phyloP scores from a whole-genome alignment of 2,797 vertebrate genomes.

The Buceros bicornis region DNA sequence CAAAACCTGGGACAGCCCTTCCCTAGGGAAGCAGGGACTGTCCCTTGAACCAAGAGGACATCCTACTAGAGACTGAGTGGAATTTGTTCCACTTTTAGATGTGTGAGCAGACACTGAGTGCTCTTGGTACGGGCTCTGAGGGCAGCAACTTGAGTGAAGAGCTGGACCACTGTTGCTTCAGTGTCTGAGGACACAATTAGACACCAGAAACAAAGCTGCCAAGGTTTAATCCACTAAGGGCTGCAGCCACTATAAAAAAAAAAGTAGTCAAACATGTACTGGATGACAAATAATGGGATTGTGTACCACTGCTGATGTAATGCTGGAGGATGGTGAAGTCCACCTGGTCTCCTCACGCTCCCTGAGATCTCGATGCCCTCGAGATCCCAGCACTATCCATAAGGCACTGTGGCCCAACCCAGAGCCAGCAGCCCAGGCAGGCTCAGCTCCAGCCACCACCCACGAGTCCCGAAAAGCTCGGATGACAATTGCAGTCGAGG shows the following conservation, averaged over 20 bases:
- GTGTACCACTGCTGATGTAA: neutral
- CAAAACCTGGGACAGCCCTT: neutral
- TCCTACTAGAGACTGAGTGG: neutral
- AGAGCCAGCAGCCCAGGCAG: neutral
- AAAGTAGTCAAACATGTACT: neutral
- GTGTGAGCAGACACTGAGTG: neutral
- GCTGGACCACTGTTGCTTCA: neutral
- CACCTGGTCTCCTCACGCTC: neutral
- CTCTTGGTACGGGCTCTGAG: neutral
- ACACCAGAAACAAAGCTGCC: neutral
- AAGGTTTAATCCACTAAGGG: neutral
- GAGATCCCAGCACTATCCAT: neutral
- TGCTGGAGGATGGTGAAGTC: neutral
- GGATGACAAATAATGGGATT: neutral
- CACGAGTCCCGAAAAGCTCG: neutral
- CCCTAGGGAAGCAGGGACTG: neutral
- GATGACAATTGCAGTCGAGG: neutral
- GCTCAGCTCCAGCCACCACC: neutral
- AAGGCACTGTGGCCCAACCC: conserved; percentile 33
- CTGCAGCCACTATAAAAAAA: neutral
- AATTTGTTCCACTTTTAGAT: neutral
- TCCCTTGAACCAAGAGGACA: neutral
- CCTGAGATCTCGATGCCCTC: neutral
- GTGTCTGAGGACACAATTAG: neutral
- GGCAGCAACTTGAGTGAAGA: neutral